A percentile compares a stretch with the other conserved stretches of the same genome.
Evolutionary conservation across 1,140 invertebrate genomes (phyloP).

Genomic region (Sinonovacula constricta): DNA sequence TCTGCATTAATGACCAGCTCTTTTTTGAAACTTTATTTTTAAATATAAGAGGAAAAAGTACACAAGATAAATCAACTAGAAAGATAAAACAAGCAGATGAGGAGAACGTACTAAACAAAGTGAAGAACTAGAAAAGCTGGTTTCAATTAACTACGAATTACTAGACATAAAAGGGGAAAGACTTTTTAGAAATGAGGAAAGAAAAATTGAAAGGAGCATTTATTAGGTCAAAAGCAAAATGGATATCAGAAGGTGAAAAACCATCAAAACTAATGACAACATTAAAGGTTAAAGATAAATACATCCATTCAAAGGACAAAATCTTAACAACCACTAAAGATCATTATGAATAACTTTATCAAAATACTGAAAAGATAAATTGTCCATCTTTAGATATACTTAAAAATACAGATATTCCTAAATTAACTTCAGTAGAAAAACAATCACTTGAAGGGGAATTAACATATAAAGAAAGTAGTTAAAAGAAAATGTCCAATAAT

Average conservation of each 20-base stretch:
- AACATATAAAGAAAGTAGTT: conserved; percentile 13
- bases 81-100: conserved; percentile 12
- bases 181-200: conserved; percentile 14
- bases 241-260: conserved; percentile 17
- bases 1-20: conserved; percentile 6
- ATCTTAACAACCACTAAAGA: conserved; percentile 1
- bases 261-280: too few relatives aligned
- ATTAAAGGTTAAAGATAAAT: neutral
- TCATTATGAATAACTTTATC: conserved; percentile 11
- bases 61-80: conserved; percentile 7
- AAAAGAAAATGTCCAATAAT: conserved; percentile 11
- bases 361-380: conserved; percentile 1
- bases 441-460: neutral
- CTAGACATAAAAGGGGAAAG: neutral
- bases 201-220: conserved; percentile 21
- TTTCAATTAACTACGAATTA: neutral
- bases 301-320: neutral
- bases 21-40: conserved; percentile 45
- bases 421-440: conserved; percentile 9
- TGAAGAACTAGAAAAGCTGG: neutral
- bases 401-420: neutral
- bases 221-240: conserved; percentile 31
- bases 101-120: neutral
- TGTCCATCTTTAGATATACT: neutral
- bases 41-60: conserved; percentile 35